Conservation (phyloP, 2,888 invertebrate genomes). For the Macrophya alboannulata region DNA sequence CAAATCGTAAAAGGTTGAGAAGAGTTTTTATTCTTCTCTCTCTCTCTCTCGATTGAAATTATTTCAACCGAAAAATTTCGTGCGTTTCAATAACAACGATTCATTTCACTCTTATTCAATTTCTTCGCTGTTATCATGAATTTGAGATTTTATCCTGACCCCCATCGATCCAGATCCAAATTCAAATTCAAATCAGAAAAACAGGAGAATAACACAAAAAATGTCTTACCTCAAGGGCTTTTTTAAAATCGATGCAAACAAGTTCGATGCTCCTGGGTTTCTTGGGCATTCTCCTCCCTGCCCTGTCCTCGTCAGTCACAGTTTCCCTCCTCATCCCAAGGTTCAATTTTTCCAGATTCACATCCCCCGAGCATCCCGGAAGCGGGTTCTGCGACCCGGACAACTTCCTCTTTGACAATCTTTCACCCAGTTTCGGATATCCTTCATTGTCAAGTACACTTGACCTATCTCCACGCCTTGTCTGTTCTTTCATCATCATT, state of each 20-base stretch:
- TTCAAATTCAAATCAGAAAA: too few species aligned
- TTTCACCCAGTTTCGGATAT: conserved; percentile 62
- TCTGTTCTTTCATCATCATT: neutral
- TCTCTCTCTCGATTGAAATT: too few species aligned
- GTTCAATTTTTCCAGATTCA: neutral
- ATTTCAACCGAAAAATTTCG: too few species aligned
- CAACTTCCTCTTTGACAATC: conserved; percentile 55
- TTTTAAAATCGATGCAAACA: conserved; percentile 64
- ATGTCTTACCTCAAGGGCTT: conserved; percentile 61
- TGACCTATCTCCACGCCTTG: conserved; percentile 13
- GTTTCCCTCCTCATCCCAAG: neutral
- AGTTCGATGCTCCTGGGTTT: conserved; percentile 56
- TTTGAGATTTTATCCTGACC: too few species aligned
- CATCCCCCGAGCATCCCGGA: conserved; percentile 8
- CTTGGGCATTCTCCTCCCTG: conserved; percentile 32
- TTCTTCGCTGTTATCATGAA: too few species aligned
- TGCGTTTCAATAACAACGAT: too few species aligned
- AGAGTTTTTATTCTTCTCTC: too few species aligned
- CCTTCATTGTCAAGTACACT: conserved; percentile 55
- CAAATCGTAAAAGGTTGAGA: too few species aligned
- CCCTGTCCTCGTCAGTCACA: neutral
- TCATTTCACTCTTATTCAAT: too few species aligned
- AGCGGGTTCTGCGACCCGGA: neutral
- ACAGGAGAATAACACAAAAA: neutral
- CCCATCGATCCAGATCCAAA: too few species aligned